Percentiles rank a stretch among this genome's conserved stretches.
Evolutionary conservation across 2,888 invertebrate species (phyloP).

Genomic region (Drosophila crucigera): DNA sequence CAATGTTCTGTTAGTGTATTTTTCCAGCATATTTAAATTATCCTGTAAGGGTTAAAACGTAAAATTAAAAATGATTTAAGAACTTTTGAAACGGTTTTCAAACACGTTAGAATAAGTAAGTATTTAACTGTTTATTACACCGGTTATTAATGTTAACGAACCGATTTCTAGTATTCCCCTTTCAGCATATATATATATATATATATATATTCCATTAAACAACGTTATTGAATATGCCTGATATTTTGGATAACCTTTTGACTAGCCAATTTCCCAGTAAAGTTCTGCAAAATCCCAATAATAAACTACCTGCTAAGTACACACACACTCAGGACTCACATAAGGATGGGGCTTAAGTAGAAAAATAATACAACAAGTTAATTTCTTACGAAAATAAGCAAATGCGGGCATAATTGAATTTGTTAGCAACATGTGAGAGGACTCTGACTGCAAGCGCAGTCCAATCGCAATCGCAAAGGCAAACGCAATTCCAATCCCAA

Average conservation of each 20-base stretch:
- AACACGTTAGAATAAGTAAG: neutral
- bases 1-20: neutral
- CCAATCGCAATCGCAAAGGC: slow-evolving; percentile 24
- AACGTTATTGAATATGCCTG: neutral
- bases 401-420: slow-evolving; percentile 81
- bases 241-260: neutral
- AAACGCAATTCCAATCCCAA: slow-evolving; percentile 43
- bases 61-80: neutral
- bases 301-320: slow-evolving; percentile 29
- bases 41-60: too few relatives aligned
- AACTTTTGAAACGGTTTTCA: neutral
- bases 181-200: neutral
- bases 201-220: neutral
- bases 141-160: neutral
- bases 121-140: neutral
- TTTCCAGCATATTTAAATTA: neutral
- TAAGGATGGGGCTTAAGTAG: slow-evolving; percentile 13
- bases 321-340: slow-evolving; percentile 6
- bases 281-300: slow-evolving; percentile 1
- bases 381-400: slow-evolving; percentile 79
- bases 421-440: slow-evolving; percentile 50
- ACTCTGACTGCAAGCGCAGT: slow-evolving; percentile 24
- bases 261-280: slow-evolving; percentile 2
- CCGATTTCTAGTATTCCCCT: neutral
- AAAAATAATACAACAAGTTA: slow-evolving; percentile 62